Evolutionary conservation across 2,888 invertebrate species (phyloP), one percentile per base, ranked within the genome.

Genomic region (Branchinecta sandiegonensis): DNA sequence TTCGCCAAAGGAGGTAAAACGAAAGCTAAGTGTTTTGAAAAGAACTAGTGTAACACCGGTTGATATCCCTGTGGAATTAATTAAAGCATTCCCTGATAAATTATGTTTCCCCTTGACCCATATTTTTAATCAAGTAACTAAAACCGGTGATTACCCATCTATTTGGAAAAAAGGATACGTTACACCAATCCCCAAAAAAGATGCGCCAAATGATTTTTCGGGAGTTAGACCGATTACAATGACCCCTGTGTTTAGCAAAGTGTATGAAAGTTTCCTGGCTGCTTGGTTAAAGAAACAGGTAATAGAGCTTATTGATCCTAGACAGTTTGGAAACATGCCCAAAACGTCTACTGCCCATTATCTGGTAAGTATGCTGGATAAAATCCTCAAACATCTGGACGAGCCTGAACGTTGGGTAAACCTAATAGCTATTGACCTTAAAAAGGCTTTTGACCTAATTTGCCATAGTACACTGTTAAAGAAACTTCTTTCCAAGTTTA

Each of bases 331-430:
- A 50, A 50, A 50, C 50, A 50, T 50, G 1, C 50, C 50, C 3
- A 50, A 50, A 50, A 50, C 50, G 50, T 50, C 50, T 2, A 50
- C 50, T 50, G 50, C 50, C 50, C 50, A 50, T 50, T 50, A 50
- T 50, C 50, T 50, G 50, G 50, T 50, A 50, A 50, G 50, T 50
- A 50, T 50, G 50, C 50, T 50, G 50, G 50, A 50, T 50, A 50
- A 50, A 50, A 14, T 14, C n/a, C 50, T 50, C n/a, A 50, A 50
- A 50, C 50, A 50, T 50, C 50, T 50, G 50, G 50, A 50, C n/a
- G 50, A 50, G 50, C 50, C 50, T 50, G 50, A 50, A 50, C 50
- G 50, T 14, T 14, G 50, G 50, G 14, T 50, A 13, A 50, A 50
- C n/a, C 50, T 50, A 14, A 50, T 50, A 50, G 50, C 50, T 14